phyloP scores from a whole-genome alignment of 2,888 invertebrate genomes.

The Ochlodes sylvanus region DNA sequence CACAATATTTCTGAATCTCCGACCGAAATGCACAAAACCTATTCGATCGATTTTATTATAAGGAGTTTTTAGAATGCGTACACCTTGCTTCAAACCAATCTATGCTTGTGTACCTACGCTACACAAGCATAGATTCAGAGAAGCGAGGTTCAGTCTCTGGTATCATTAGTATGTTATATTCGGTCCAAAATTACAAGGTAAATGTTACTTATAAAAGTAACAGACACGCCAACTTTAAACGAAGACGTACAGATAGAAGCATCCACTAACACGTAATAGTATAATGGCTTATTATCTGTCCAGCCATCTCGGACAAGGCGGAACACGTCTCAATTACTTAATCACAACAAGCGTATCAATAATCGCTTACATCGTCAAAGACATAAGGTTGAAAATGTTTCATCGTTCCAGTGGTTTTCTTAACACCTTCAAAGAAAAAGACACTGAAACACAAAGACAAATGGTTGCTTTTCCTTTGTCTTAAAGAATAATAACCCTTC shows the following conservation, averaged over 20 bases:
- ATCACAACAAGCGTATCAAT: neutral
- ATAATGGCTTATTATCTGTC: conserved; percentile 26
- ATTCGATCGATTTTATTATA: too few relatives aligned
- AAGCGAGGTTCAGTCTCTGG: too few relatives aligned
- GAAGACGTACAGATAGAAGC: conserved; percentile 4
- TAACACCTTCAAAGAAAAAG: conserved; percentile 2
- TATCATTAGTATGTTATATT: too few relatives aligned
- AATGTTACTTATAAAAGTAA: too few relatives aligned
- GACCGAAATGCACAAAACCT: too few relatives aligned
- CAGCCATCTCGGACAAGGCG: conserved; percentile 25
- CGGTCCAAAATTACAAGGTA: too few relatives aligned
- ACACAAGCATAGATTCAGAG: too few relatives aligned
- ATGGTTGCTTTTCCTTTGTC: conserved; percentile 32
- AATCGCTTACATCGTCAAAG: neutral
- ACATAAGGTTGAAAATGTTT: conserved; percentile 3
- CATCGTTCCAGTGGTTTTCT: neutral
- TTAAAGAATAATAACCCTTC: conserved; percentile 31
- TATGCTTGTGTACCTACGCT: too few relatives aligned
- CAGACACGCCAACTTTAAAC: neutral
- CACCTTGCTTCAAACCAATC: too few relatives aligned
- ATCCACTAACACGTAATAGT: conserved; percentile 10
- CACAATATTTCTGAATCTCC: too few relatives aligned
- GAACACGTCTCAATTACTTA: conserved; percentile 26
- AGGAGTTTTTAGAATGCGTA: too few relatives aligned
- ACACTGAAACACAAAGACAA: conserved; percentile 15